Evolutionary conservation across 2,113 vertebrate genomes (phyloP).

Genomic region (Pterocles burchelli): DNA sequence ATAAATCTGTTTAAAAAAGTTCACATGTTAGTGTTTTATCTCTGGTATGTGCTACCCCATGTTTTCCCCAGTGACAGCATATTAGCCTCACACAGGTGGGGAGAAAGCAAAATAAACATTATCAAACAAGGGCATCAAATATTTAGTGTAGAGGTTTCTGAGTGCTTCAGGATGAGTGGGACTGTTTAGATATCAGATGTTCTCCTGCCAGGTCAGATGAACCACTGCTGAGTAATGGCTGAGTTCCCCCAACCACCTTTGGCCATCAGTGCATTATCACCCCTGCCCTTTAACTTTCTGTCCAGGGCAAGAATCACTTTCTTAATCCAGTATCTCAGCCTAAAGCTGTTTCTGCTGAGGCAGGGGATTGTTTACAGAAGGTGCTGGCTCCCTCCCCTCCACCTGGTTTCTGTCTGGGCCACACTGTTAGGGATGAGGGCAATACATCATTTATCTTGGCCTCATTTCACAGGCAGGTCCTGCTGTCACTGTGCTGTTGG

Average conservation of each 20-base stretch:
- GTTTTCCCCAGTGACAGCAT: background rate
- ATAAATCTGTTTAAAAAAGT: background rate
- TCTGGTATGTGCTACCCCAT: background rate
- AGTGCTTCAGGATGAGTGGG: constrained; percentile 48
- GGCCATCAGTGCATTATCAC: constrained; percentile 68
- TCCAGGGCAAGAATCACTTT: constrained; percentile 55
- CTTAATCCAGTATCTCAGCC: constrained; percentile 57
- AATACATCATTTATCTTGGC: constrained; percentile 72
- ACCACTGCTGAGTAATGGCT: constrained; percentile 69
- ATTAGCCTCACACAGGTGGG: constrained; percentile 26
- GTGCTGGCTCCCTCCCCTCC: constrained; percentile 60
- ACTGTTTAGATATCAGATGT: constrained; percentile 76
- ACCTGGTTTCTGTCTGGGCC: constrained; percentile 79
- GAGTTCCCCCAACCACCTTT: constrained; percentile 57
- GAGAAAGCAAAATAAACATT: constrained; percentile 41
- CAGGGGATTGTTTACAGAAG: constrained; percentile 73
- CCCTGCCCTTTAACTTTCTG: constrained; percentile 64
- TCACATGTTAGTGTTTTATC: background rate
- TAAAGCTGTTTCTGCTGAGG: constrained; percentile 46
- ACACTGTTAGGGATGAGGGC: constrained; percentile 60
- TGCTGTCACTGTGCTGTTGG: constrained; percentile 57
- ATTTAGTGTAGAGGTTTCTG: constrained; percentile 64
- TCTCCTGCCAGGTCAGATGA: constrained; percentile 71
- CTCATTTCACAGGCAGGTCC: constrained; percentile 69
- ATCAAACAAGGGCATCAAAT: constrained; percentile 60